phyloP scores from a whole-genome alignment of 2,797 vertebrate genomes.

The Crotalus adamanteus region DNA sequence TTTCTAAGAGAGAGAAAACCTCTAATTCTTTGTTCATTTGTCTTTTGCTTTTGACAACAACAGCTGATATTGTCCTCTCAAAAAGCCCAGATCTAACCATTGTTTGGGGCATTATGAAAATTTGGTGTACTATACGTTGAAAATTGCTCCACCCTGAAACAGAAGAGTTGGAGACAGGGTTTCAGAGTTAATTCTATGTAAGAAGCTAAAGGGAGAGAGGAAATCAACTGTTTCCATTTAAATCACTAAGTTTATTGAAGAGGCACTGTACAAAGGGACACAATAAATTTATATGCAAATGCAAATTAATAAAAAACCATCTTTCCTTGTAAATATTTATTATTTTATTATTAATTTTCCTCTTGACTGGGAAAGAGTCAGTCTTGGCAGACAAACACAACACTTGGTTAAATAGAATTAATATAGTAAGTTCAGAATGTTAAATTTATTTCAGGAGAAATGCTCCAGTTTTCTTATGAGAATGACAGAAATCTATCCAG shows the following conservation, averaged over 20 bases:
- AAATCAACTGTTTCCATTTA: not conserved
- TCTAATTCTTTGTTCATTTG: not conserved
- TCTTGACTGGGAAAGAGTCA: not conserved
- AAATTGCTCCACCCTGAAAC: not conserved
- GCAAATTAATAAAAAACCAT: not conserved
- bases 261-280: not conserved
- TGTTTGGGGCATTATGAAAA: not conserved
- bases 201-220: not conserved
- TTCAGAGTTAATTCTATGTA: not conserved
- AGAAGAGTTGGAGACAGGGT: not conserved
- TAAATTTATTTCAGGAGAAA: constrained; percentile 16
- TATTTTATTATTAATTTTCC: not conserved
- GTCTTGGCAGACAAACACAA: not conserved
- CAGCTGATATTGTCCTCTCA: not conserved
- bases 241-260: not conserved
- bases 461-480: not conserved
- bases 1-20: not conserved
- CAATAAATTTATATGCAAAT: constrained; percentile 3
- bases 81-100: not conserved
- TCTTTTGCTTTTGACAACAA: not conserved
- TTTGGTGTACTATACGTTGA: not conserved
- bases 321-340: not conserved
- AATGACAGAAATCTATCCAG: not conserved
- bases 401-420: not conserved
- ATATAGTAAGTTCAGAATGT: not conserved